These are phyloP conservation scores for Agrochola lota DNA, from an alignment of 2,888 invertebrate genomes.

Conservation along the genomic window DNA sequence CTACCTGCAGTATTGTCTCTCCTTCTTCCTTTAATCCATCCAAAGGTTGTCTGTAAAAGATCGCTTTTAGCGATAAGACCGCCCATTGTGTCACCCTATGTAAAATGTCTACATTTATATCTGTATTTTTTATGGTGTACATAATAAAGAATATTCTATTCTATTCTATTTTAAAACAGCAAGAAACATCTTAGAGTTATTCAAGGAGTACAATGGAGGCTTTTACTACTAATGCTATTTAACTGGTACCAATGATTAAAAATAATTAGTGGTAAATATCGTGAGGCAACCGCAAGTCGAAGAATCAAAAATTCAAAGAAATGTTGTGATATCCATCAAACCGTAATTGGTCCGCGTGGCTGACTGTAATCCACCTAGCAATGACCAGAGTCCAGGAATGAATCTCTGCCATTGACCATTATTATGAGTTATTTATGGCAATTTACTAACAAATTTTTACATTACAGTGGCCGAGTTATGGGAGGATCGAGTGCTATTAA, in stretches of 20 bases:
- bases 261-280: neutral
- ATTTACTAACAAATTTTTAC: constrained; percentile 34
- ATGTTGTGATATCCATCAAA: neutral
- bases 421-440: neutral
- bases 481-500: constrained; percentile 93
- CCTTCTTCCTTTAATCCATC: no score
- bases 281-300: neutral
- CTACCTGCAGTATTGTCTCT: no score
- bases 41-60: no score
- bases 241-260: neutral
- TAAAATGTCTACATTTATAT: no score
- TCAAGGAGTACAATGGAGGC: neutral
- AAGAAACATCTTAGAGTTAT: neutral
- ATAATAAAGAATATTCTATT: no score
- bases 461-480: constrained; percentile 91
- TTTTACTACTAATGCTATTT: neutral
- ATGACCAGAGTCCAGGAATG: neutral
- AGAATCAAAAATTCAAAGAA: neutral
- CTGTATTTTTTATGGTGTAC: no score
- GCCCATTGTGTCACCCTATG: no score
- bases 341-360: no score
- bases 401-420: neutral
- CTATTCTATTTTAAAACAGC: no score
- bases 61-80: no score
- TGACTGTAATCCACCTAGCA: neutral